Conservation (phyloP, 1,140 invertebrate genomes). For the Drosophila kanapiae region DNA sequence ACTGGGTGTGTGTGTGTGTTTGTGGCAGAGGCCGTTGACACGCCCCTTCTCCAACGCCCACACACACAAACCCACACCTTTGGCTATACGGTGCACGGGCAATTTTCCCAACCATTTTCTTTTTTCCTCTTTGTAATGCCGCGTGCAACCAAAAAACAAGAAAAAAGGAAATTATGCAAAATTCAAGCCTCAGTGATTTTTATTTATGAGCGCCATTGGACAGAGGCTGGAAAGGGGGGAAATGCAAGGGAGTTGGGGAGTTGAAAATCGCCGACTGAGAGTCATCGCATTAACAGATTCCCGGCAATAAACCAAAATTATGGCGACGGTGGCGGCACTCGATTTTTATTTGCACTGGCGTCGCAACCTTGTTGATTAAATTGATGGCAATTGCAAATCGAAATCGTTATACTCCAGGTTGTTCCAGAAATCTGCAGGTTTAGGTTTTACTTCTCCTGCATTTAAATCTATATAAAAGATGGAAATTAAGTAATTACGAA, state of each 20-base stretch:
- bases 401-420: slow-evolving; percentile 5
- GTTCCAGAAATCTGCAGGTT: slow-evolving; percentile 7
- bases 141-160: slow-evolving; percentile 42
- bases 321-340: slow-evolving; percentile 39
- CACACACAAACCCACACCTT: slow-evolving; percentile 10
- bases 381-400: slow-evolving; percentile 67
- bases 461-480: too few species aligned
- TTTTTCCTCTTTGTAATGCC: slow-evolving; percentile 20
- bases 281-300: slow-evolving; percentile 78
- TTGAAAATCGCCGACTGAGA: slow-evolving; percentile 29
- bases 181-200: slow-evolving; percentile 81
- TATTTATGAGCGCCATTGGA: slow-evolving; percentile 71
- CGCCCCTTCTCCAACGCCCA: slow-evolving; percentile 14
- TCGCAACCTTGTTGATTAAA: slow-evolving; percentile 75
- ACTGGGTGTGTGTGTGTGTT: slow-evolving; percentile 4
- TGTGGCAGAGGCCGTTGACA: slow-evolving; percentile 23
- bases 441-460: not conserved
- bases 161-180: slow-evolving; percentile 65
- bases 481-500: not conserved
- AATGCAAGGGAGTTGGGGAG: not conserved
- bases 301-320: slow-evolving; percentile 78
- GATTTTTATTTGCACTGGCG: slow-evolving; percentile 67
- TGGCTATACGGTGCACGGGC: slow-evolving; percentile 32
- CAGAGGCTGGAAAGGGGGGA: slow-evolving; percentile 6
- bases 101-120: slow-evolving; percentile 61